Conservation (phyloP, 2,797 vertebrate genomes). For the Danio aesculapii region DNA sequence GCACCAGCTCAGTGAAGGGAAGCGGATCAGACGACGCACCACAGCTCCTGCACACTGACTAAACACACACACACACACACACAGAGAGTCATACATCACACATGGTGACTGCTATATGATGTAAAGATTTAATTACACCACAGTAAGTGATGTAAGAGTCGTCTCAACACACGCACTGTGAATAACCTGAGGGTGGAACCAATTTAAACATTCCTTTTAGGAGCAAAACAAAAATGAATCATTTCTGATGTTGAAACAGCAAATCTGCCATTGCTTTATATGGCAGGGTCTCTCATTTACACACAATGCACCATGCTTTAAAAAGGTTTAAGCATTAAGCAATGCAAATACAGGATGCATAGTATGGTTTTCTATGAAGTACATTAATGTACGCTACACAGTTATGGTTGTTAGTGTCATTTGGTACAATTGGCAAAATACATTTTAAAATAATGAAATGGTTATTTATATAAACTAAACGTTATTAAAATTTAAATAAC, state of each 20-base stretch:
- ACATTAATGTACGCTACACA: too few species aligned
- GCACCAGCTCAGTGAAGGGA: conserved; percentile 96
- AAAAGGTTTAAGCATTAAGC: neutral
- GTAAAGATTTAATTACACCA: conserved; percentile 3
- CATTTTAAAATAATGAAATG: too few species aligned
- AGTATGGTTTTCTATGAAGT: too few species aligned
- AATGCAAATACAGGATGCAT: neutral
- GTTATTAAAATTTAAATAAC: too few species aligned
- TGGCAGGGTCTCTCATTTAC: neutral
- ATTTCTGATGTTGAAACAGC: neutral
- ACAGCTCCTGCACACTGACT: conserved; percentile 95
- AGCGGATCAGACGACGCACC: conserved; percentile 96
- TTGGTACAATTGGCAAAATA: too few species aligned
- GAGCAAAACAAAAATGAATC: neutral
- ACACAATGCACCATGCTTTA: neutral
- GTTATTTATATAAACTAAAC: too few species aligned
- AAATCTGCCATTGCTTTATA: neutral
- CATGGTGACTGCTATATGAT: conserved; percentile 14
- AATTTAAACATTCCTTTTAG: neutral
- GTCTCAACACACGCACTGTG: conserved; percentile 3
- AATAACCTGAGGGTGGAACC: neutral
- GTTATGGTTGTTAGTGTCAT: neutral
- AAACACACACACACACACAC: conserved; percentile 45
- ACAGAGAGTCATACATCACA: conserved; percentile 13
- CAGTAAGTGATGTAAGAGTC: conserved; percentile 1